Evolutionary conservation across 2,113 vertebrate genomes (phyloP), one percentile per base, ranked within the genome.

Genomic region (Salvelinus namaycush): DNA sequence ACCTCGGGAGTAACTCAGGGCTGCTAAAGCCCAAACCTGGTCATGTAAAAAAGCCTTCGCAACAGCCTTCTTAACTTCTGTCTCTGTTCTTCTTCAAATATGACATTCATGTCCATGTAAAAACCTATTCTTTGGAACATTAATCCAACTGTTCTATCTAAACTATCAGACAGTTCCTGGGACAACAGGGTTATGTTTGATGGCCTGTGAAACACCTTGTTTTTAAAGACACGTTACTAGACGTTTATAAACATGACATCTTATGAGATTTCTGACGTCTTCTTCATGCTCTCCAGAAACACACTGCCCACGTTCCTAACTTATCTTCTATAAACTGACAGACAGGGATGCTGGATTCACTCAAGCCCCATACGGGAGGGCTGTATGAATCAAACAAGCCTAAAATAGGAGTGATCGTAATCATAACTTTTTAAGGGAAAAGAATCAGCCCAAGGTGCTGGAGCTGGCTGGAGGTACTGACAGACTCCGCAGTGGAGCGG

Each of bases 21-120:
- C 39, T 66, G 57, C 67, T 74, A 24, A 44, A 20, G 73, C 64
- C 57, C n/a, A 75, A 67, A 54, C 44, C 22, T 65, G 44, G 73
- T 57, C 73, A 71, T 27, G 7, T 5, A 26, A 29, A 77, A 48
- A 39, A 18, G 26, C 16, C 65, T 9, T 39, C 4, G 44, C 62
- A 16, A 22, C 59, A 60, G n/a, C 59, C 22, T 65, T 48, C 9
- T 34, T 76, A 14, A 13, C 68, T 14, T 59, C 24, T 54, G 51
- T 27, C 12, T 71, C 57, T 26, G 7, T 57, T 22, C 34, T 76
- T 54, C 16, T 57, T 39, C 12, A 26, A 39, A 26, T 18, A 9
- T 20, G 27, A 70, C 20, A 62, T 62, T 62, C 59, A 9, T 62
- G 59, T 8, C 59, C 59, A 8, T 22, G 18, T 22, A 62, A 62